Evolutionary conservation across 2,888 invertebrate genomes (phyloP), one percentile per base, ranked within the genome.

Genomic region (Hydropsyche betteni): DNA sequence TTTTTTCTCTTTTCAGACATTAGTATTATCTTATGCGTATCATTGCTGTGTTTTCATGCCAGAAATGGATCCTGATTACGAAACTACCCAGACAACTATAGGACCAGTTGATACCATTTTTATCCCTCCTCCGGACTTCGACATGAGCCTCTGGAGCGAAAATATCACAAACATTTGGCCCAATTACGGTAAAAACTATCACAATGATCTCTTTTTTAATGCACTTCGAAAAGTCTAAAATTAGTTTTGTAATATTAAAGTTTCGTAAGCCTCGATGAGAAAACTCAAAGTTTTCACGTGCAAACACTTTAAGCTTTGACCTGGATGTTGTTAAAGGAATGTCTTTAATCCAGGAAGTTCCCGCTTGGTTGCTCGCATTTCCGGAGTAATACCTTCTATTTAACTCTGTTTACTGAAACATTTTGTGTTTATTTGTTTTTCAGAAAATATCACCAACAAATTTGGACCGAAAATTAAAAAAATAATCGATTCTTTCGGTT

Each of bases 1-100:
- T 10, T 73, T 68, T 44, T 38, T 52, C 44, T 34, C 71, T 50
- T 87, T 69, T 8, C 85, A 94, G 86, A 93, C 92, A 10, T 88
- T 97, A 82, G 92, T 94, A 55, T 86, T 98, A 53, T 94, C 97
- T 0, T 98, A 97, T 85, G 97, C 98, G 80, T 98, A 98, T 86
- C 98, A 98, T 84, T 98, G 98, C 86, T 98, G 98, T 86, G 93
- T 95, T 79, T 97, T 95, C 86, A 84, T 94, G 82, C 91, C 93
- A 70, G 83, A 24, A 72, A 24, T 55, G 44, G 87, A 90, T 69
- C 88, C 89, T n/a, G 44, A 24, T 24, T 24, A 24, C 24, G 84
- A 84, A 80, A 86, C 86, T 84, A 0, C 88, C 88, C n/a, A 87
- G 85, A 4, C 84, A 83, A 68, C 86, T 85, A 7, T 51, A 14